Percentiles rank a stretch among this genome's conserved stretches.
Conservation (phyloP, 92 coral and sea anemone species). For the Chrysogorgia sp. region DNA sequence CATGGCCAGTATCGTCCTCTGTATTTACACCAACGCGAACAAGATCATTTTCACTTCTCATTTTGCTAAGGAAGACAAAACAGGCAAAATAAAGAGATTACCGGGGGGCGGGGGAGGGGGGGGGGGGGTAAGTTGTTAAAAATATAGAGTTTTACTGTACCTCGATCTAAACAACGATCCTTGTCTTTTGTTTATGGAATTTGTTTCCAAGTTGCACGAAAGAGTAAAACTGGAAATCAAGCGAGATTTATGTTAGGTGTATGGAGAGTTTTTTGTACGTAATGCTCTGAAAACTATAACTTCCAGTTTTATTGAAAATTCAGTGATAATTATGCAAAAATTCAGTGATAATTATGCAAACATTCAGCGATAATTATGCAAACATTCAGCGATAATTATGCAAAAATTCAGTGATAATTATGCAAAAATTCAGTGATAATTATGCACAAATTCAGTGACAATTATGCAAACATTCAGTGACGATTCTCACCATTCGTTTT, state of each 20-base stretch:
- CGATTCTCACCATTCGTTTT: constrained; percentile 75
- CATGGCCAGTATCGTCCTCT: background rate
- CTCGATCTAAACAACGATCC: constrained; percentile 40
- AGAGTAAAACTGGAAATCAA: constrained; percentile 64
- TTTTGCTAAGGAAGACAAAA: constrained; percentile 4
- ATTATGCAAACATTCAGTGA: background rate
- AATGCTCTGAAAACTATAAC: background rate
- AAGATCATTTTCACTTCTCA: constrained; percentile 42
- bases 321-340: no score
- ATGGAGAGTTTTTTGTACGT: background rate
- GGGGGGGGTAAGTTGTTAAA: background rate
- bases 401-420: no score
- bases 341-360: no score
- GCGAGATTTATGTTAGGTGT: background rate
- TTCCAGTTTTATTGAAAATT: no score
- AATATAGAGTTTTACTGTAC: constrained; percentile 33
- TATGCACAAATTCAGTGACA: constrained; percentile 1
- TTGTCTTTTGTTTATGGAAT: constrained; percentile 56
- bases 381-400: no score
- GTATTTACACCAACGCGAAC: background rate
- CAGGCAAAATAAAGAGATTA: background rate
- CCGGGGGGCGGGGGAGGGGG: background rate
- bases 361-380: no score
- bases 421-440: constrained; percentile 7
- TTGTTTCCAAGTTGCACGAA: constrained; percentile 71